A percentile compares a stretch with the other conserved stretches of the same genome.
These are phyloP conservation scores for Orientallactaga bullata DNA, from an alignment of 2,113 vertebrate species.

Conservation along the genomic window DNA sequence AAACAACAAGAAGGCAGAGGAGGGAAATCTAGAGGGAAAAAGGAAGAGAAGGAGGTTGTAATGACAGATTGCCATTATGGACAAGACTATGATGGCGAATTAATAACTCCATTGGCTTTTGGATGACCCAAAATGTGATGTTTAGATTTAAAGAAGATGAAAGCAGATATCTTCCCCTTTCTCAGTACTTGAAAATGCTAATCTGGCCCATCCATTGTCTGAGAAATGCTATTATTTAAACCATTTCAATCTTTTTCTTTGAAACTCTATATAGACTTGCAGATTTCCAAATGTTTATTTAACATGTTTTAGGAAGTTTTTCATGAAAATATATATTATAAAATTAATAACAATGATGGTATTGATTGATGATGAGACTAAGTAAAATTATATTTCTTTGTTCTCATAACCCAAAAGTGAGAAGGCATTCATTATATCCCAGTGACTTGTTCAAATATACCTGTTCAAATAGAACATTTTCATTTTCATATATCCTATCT, in stretches of 20 bases:
- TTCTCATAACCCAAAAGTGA: not conserved
- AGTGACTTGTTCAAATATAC: not conserved
- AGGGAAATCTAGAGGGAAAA: not conserved
- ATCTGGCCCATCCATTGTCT: not conserved
- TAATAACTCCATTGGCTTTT: not conserved
- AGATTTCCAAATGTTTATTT: constrained; percentile 26
- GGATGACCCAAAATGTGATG: not conserved
- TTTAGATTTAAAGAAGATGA: not conserved
- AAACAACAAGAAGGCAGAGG: not conserved
- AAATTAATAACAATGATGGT: not conserved
- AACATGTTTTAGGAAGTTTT: constrained; percentile 36
- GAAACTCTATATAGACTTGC: not conserved
- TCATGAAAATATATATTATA: constrained; percentile 40
- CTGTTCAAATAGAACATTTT: not conserved
- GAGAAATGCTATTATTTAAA: constrained; percentile 47
- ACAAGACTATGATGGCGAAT: not conserved
- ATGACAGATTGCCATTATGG: not conserved
- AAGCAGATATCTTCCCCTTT: not conserved
- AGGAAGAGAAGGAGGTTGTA: not conserved
- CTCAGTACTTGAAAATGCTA: not conserved
- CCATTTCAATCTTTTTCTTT: constrained; percentile 17
- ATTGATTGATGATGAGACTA: not conserved
- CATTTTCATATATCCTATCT: constrained; percentile 35
- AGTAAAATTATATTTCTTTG: constrained; percentile 7
- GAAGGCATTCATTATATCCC: constrained; percentile 28